Conservation (phyloP, 2,113 vertebrate genomes). For the pig (Sus scrofa) region T2T-Sscrofa CM000816.6:104680001-104680500, state of each 20-base stretch:
- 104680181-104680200: neutral
- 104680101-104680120: neutral
- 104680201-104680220: neutral
- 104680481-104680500: neutral
- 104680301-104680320: neutral
- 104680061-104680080: neutral
- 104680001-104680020: neutral
- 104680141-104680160: neutral
- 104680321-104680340: neutral
- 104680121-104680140: neutral
- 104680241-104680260: neutral
- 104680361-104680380: neutral
- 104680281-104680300: neutral
- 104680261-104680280: neutral
- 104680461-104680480: neutral
- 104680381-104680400: neutral
- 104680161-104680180: neutral
- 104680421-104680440: neutral
- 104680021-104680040: neutral
- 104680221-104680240: neutral
- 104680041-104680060: neutral
- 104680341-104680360: neutral
- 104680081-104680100: neutral
- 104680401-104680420: neutral
- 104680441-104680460: neutral